Conservation (phyloP, 2,888 invertebrate species). For the Schizotus pectinicornis region DNA sequence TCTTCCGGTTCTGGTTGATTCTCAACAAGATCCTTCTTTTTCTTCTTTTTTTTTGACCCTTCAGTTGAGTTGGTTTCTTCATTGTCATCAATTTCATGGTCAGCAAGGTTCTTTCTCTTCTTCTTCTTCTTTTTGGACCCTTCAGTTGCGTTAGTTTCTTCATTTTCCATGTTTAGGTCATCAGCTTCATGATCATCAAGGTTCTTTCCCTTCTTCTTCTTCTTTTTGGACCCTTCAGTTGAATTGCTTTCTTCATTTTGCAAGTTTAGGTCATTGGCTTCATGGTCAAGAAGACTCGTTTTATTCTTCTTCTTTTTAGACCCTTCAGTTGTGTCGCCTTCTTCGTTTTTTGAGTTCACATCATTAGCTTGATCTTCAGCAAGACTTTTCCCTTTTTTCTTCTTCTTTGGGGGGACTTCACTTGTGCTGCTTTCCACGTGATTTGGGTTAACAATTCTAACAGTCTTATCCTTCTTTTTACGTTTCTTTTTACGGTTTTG, state of each 20-base stretch:
- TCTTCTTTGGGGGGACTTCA: background rate
- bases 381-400: background rate
- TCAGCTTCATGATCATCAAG: background rate
- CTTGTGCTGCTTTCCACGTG: too few relatives aligned
- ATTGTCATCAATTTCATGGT: constrained; percentile 4
- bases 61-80: background rate
- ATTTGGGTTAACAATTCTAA: too few relatives aligned
- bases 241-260: background rate
- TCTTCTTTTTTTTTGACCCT: background rate
- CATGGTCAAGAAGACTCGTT: background rate
- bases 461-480: too few relatives aligned
- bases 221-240: constrained; percentile 1
- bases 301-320: constrained; percentile 9
- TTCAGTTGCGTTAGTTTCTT: background rate
- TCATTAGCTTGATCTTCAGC: background rate
- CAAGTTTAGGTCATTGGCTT: background rate
- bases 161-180: background rate
- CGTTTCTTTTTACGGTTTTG: too few relatives aligned
- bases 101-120: constrained; percentile 4
- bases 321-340: background rate
- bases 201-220: constrained; percentile 9
- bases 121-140: constrained; percentile 10
- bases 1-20: too few relatives aligned
- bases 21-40: background rate
- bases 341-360: background rate